Evolutionary conservation across 2,113 vertebrate species (phyloP).

Genomic region (Platycercus adscitus): DNA sequence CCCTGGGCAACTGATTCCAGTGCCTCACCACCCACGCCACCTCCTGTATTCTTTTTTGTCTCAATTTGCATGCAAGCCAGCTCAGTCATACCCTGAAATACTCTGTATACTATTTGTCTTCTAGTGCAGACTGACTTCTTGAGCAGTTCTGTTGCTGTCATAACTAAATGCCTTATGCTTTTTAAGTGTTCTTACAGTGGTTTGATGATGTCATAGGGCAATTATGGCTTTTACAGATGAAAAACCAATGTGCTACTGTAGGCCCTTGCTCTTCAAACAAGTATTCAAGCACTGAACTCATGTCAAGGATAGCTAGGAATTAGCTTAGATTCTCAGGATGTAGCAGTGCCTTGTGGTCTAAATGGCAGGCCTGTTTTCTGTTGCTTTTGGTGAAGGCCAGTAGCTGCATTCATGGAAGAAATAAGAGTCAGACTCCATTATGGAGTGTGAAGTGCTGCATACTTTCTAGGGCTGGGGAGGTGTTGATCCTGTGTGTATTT

Average conservation of each 20-base stretch:
- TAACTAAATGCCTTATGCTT: neutral
- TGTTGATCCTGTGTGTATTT: neutral
- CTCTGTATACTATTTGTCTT: neutral
- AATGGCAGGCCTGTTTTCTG: neutral
- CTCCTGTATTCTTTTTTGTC: neutral
- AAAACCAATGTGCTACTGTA: neutral
- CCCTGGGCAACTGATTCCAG: no score
- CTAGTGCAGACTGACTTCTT: neutral
- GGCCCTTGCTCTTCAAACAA: neutral
- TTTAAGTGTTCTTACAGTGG: neutral
- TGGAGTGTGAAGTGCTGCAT: neutral
- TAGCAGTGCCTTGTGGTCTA: rapidly evolving
- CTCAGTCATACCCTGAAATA: neutral
- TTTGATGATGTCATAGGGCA: neutral
- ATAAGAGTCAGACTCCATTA: neutral
- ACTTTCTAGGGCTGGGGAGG: neutral
- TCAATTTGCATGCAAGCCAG: neutral
- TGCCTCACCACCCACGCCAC: no score
- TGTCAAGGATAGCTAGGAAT: neutral
- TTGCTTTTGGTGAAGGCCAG: neutral
- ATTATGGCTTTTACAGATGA: neutral
- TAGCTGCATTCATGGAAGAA: neutral
- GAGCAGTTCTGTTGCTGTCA: neutral
- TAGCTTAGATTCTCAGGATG: neutral
- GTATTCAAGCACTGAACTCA: neutral